Evolutionary conservation across 1,140 invertebrate genomes (phyloP), one percentile per base, ranked within the genome.

Genomic region (Cotesia vestalis): DNA sequence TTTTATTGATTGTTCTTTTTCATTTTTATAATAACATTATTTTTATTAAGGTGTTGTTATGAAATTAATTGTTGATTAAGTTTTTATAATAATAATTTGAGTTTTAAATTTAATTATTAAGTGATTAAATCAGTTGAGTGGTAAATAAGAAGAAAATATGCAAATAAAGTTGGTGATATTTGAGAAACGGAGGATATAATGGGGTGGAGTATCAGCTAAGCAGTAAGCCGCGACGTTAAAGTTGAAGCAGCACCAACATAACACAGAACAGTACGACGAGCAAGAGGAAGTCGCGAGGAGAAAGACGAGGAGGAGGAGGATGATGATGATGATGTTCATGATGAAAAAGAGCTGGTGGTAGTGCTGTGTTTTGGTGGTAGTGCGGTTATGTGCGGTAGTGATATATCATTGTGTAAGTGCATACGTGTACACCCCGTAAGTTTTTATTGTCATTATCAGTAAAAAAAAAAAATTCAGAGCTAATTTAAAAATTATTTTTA

Each of bases 301-400:
- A 60, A n/a, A 61, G 60, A 35, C 34, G 52, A 35, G 69, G 67
- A 38, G 64, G 52, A 46, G 17, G n/a, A 55, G 3, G 17, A 14
- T 55, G 12, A 55, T 5, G 17, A 20, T n/a, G n/a, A 55, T n/a
- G 61, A 68, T 38, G 63, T 51, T 35, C 52, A 34, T 14, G 66
- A 20, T 12, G 64, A 68, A 35, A 66, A 53, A 64, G 34, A 53
- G 62, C 73, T 59, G 62, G 69, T 69, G 46, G 17, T 57, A 40
- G 35, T 27, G 14, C 64, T 52, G 40, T 38, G 72, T 63, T 76
- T 70, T 75, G 69, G 67, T 78, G 79, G 76, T 76, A 78, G 76
- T 75, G 75, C 71, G 60, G 17, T 74, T 67, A 73, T 78, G 75
- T 81, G 80, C 77, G 81, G 77, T 79, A 77, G 79, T 80, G 75